These are phyloP conservation scores for Spodoptera frugiperda DNA, from an alignment of 1,140 invertebrate species.

Conservation along the genomic window DNA sequence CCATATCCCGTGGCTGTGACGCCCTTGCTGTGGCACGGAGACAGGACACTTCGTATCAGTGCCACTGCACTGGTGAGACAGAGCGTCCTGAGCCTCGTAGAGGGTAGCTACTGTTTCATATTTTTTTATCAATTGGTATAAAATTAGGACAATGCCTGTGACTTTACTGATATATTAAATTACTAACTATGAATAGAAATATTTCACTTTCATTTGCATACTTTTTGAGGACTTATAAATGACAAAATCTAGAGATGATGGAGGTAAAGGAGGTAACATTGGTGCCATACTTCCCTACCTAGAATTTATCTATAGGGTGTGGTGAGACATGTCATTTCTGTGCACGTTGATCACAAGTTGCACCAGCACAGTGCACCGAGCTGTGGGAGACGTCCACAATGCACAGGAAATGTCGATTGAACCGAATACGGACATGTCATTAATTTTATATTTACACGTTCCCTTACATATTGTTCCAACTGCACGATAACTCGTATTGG, in stretches of 20 bases:
- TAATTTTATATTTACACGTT: conserved; percentile 69
- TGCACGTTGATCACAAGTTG: conserved; percentile 58
- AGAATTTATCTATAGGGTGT: too few relatives aligned
- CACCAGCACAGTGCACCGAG: conserved; percentile 65
- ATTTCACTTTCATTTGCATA: too few relatives aligned
- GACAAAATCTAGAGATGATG: too few relatives aligned
- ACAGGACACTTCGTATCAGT: conserved; percentile 2
- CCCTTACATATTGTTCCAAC: conserved; percentile 70
- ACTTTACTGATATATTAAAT: too few relatives aligned
- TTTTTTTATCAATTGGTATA: too few relatives aligned
- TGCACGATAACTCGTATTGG: conserved; percentile 29
- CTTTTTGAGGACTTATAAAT: too few relatives aligned
- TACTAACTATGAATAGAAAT: too few relatives aligned
- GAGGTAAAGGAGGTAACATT: too few relatives aligned
- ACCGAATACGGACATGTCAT: conserved; percentile 75
- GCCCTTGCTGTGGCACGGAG: neutral
- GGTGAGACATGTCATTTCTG: conserved; percentile 21
- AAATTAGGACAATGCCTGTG: too few relatives aligned
- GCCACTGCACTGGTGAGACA: neutral
- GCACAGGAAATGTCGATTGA: conserved; percentile 82
- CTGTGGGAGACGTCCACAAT: conserved; percentile 73
- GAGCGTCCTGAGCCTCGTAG: too few relatives aligned
- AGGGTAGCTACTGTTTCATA: too few relatives aligned
- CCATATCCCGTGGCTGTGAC: conserved; percentile 64
- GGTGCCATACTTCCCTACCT: too few relatives aligned